Conservation (phyloP, 2,113 vertebrate genomes). For the Eretmochelys imbricata region DNA sequence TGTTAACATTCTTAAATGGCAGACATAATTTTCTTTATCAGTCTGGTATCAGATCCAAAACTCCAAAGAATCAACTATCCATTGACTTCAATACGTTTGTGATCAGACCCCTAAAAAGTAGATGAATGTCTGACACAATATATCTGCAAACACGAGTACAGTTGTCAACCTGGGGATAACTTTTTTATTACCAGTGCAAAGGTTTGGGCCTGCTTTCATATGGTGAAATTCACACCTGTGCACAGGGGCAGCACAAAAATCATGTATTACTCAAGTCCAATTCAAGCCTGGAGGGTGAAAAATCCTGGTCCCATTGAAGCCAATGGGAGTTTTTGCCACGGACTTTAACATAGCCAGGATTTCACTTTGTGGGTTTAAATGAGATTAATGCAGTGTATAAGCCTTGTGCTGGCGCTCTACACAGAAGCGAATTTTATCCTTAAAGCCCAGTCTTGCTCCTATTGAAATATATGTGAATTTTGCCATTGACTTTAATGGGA, state of each 20-base stretch:
- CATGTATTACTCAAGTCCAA: not conserved
- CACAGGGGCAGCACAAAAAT: rapidly evolving
- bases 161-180: rapidly evolving
- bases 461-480: conserved; percentile 27
- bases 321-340: not conserved
- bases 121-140: not conserved
- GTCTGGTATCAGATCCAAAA: not conserved
- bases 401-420: not conserved
- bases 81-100: not conserved
- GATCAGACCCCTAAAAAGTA: not conserved
- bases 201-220: not conserved
- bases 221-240: not conserved
- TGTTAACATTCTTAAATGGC: conserved; percentile 37
- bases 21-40: not conserved
- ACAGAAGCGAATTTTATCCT: not conserved
- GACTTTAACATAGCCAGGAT: not conserved
- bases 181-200: rapidly evolving
- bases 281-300: not conserved
- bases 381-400: not conserved
- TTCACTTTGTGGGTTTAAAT: not conserved
- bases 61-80: not conserved
- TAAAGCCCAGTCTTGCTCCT: not conserved
- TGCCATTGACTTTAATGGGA: not conserved
- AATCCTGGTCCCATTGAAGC: not conserved
- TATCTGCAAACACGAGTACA: not conserved